Conservation (phyloP, 2,888 invertebrate species). For the Dynastes grantii region DNA sequence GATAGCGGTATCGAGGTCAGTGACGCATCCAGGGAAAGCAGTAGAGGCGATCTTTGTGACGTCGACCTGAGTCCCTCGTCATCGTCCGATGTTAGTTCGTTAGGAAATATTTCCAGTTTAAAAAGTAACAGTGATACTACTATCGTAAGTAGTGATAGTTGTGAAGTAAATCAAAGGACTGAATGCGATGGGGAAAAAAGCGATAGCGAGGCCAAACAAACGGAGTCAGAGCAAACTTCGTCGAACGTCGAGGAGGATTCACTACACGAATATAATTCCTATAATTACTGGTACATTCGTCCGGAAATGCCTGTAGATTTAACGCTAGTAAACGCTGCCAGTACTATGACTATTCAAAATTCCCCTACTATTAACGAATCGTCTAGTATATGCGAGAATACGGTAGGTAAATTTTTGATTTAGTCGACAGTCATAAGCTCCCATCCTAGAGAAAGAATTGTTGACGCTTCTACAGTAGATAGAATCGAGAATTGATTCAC, state of each 20-base stretch:
- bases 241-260: conserved; percentile 61
- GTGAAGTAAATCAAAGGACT: conserved; percentile 22
- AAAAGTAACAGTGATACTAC: conserved; percentile 43
- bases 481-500: background rate
- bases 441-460: background rate
- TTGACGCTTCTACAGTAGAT: background rate
- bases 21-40: conserved; percentile 21
- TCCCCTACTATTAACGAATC: conserved; percentile 11
- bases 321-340: conserved; percentile 44
- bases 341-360: conserved; percentile 9
- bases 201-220: conserved; percentile 51
- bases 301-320: conserved; percentile 72
- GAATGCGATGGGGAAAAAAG: conserved; percentile 13
- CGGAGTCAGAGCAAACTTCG: conserved; percentile 57
- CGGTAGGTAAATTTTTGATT: conserved; percentile 17
- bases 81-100: conserved; percentile 58
- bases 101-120: conserved; percentile 45
- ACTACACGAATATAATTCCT: conserved; percentile 72
- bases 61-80: conserved; percentile 44
- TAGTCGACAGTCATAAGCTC: background rate
- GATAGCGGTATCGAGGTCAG: conserved; percentile 43
- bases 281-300: conserved; percentile 74
- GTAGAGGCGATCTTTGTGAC: conserved; percentile 30
- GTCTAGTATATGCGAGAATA: background rate
- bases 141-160: conserved; percentile 39